Conservation (phyloP, 2,888 invertebrate genomes). For the Megaustenia siamemsis region DNA sequence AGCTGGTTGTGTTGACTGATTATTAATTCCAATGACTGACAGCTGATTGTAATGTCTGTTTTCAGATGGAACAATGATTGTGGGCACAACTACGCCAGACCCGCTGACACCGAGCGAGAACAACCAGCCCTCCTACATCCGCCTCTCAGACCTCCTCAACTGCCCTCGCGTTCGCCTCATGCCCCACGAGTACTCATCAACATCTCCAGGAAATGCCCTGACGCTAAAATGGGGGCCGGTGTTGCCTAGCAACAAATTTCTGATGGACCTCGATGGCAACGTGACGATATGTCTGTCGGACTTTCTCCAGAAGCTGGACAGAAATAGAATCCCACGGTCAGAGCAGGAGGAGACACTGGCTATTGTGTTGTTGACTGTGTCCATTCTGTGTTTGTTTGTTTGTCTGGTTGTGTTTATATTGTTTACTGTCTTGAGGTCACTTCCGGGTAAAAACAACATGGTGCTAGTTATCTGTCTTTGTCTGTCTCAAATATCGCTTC, state of each 20-base stretch:
- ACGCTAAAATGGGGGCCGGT: neutral
- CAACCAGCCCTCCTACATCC: constrained; percentile 13
- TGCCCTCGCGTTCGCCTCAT: constrained; percentile 38
- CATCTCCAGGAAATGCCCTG: neutral
- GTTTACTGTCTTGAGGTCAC: constrained; percentile 53
- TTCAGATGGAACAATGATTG: constrained; percentile 44
- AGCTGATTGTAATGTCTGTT: too few relatives aligned
- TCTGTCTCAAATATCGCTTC: constrained; percentile 29
- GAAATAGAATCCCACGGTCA: neutral
- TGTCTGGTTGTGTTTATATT: constrained; percentile 36
- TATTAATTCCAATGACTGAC: too few relatives aligned
- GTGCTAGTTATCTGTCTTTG: constrained; percentile 19
- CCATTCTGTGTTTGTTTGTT: constrained; percentile 21
- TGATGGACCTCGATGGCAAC: constrained; percentile 34
- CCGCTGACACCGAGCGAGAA: neutral
- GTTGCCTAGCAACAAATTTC: constrained; percentile 1
- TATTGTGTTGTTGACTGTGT: constrained; percentile 30
- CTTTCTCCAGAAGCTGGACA: constrained; percentile 19
- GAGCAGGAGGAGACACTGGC: constrained; percentile 9
- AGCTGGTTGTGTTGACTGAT: too few relatives aligned
- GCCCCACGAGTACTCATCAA: constrained; percentile 18
- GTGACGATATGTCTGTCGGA: constrained; percentile 47
- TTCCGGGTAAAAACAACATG: constrained; percentile 62
- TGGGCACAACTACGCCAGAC: constrained; percentile 42
- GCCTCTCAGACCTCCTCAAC: constrained; percentile 34